These are phyloP conservation scores for Megaceryle torquata DNA, from an alignment of 2,113 vertebrate genomes.

Conservation along the genomic window DNA sequence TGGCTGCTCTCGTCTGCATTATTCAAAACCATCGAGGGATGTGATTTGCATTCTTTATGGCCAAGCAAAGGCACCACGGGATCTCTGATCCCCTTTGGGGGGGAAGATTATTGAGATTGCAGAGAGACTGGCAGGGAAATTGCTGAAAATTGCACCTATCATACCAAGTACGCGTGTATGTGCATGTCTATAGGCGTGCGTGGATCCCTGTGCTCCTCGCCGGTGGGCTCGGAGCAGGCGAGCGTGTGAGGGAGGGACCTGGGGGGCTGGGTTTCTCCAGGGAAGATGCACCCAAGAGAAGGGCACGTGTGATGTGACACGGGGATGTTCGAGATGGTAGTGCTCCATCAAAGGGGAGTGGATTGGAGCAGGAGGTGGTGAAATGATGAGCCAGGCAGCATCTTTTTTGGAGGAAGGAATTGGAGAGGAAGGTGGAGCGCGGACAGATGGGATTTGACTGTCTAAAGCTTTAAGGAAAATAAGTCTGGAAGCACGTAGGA, in stretches of 20 bases:
- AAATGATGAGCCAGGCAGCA: neutral
- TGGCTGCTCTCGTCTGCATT: neutral
- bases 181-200: rapidly evolving
- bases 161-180: neutral
- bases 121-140: constrained; percentile 33
- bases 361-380: neutral
- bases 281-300: neutral
- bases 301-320: neutral
- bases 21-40: neutral
- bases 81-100: neutral
- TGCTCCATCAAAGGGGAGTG: neutral
- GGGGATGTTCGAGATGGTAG: neutral
- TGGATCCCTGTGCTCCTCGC: neutral
- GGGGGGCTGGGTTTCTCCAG: neutral
- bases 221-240: neutral
- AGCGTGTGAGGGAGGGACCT: rapidly evolving
- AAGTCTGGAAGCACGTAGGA: neutral
- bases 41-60: constrained; percentile 25
- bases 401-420: neutral
- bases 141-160: constrained; percentile 23
- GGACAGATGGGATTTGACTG: neutral
- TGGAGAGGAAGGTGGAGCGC: neutral
- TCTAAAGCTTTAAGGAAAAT: neutral
- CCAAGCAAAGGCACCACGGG: neutral
- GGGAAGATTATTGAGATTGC: neutral